Evolutionary conservation across 2,797 vertebrate genomes (phyloP).

Genomic region (Trematomus bernacchii): DNA sequence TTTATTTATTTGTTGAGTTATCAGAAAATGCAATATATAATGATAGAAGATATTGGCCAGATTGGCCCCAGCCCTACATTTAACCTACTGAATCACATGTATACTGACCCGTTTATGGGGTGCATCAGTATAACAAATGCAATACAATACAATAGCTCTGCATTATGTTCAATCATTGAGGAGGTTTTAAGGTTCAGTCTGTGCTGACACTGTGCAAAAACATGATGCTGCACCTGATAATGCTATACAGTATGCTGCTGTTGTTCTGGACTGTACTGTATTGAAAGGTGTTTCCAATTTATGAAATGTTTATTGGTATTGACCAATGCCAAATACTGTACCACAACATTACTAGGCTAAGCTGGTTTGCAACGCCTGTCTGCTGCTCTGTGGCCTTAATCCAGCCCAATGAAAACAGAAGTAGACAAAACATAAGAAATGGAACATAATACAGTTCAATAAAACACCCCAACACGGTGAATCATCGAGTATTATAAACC

Average conservation of each 20-base stretch:
- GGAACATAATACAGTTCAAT: conserved; percentile 24
- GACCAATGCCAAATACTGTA: conserved; percentile 49
- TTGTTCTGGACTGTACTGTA: background rate
- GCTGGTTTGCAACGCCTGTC: conserved; percentile 57
- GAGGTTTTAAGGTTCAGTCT: conserved; percentile 8
- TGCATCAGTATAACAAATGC: conserved; percentile 5
- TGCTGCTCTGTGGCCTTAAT: conserved; percentile 21
- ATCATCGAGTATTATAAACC: conserved; percentile 1
- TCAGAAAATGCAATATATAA: too few relatives aligned
- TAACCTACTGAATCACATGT: background rate
- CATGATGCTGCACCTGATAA: conserved; percentile 26
- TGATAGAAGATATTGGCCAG: too few relatives aligned
- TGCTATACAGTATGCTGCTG: conserved; percentile 18
- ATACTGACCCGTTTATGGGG: background rate
- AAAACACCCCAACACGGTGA: background rate
- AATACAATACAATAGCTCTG: background rate
- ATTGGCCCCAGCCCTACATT: too few relatives aligned
- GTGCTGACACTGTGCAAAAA: background rate
- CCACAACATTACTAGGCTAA: conserved; percentile 47
- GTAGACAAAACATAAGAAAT: conserved; percentile 28
- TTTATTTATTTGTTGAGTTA: too few relatives aligned
- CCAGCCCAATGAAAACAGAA: conserved; percentile 18
- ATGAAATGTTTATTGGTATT: conserved; percentile 46
- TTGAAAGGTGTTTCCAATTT: conserved; percentile 49
- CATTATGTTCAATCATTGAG: background rate